Evolutionary conservation across 2,113 vertebrate genomes (phyloP), one percentile per base, ranked within the genome.

Genomic region (Alectura lathami): DNA sequence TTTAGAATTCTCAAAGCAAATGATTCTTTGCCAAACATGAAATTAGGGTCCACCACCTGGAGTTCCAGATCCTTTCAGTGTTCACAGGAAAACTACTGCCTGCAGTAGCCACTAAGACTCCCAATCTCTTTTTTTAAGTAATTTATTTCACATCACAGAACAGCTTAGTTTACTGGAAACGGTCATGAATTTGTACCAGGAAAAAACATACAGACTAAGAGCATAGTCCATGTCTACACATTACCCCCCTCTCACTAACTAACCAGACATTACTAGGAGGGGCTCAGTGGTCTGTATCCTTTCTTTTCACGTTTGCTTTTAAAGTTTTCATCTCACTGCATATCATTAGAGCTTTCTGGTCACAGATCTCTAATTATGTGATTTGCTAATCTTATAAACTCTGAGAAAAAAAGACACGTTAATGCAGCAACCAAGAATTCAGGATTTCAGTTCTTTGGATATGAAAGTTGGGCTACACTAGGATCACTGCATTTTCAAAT

Each of bases 41-140:
- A 89, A 96, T 83, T 89, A 86, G 45, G 77, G 70, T 47, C 84
- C 88, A 93, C 75, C 78, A 93, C 96, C 89, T 88, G 63, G 53
- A 91, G 91, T 94, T 95, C 94, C 84, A 93, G 38, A 94, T 93
- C 84, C 63, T 89, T 89, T 74, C 26, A 16, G 34, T 17, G 13
- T 51, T 89, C 91, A 87, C 87, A 73, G 66, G 57, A 86, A 67
- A 4, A n/a, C n/a, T 48, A 70, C 13, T 0, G 0, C 38, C 80
- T 78, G 30, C 3, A 86, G 43, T 17, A 81, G 80, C 43, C 60
- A 83, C 45, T 62, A 86, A 51, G 59, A 48, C 24, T 76, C 40
- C 9, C 42, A 72, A 34, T 17, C 43, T 54, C 68, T 80, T 82
- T 80, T 43, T 23, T 5, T 18, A 88, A 80, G 50, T 43, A 60